Base-by-base conservation (phyloP, 1,140 invertebrate species). In the Agrypnia vestita region DNA sequence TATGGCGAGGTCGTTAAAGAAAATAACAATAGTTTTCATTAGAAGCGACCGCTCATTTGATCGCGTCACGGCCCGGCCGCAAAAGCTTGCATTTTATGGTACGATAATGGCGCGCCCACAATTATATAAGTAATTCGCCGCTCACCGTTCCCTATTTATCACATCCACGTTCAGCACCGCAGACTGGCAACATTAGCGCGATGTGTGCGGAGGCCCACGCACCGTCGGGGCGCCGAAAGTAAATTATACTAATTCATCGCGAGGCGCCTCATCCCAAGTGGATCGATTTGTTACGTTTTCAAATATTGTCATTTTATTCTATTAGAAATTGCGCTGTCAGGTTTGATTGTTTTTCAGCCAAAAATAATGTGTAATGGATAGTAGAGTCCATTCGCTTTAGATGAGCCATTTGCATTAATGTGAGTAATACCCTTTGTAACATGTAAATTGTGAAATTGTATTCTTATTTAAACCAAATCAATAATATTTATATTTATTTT, bases 21-120 rank as follows among this genome's bases (percentile, higher is more conserved):
- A 72, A 64, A 74, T 55, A 46, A 79, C 77, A 79, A 79, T 79
- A 47, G 69, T 74, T 73, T 35, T 79, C 77, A 79, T 73, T 74
- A 79, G 69, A n/a, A 49, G 13, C 19, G 69, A 62, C 67, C 77
- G 69, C 77, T 74, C 77, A 73, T 62, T 79, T 73, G 69, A 62
- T 79, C 59, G 8, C 77, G 69, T 74, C 77, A 74, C 13, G 11
- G 53, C 15, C 67, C 9, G 10, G 15, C 77, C 69, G 46, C 77
- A 73, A 74, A 74, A 79, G 77, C 69, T 79, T 74, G 77, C 77
- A 79, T 79, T 79, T 74, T 73, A 43, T 51, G 56, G 17, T 4
- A 62, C 77, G 35, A 74, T 74, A 62, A 73, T 73, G 51, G 55
- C 44, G 77, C 77, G 46, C 47, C 51, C 55, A 46, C 71, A 73